Evolutionary conservation across 1,140 invertebrate species (phyloP), one percentile per base, ranked within the genome.

Genomic region (Drosophila rhopaloa): DNA sequence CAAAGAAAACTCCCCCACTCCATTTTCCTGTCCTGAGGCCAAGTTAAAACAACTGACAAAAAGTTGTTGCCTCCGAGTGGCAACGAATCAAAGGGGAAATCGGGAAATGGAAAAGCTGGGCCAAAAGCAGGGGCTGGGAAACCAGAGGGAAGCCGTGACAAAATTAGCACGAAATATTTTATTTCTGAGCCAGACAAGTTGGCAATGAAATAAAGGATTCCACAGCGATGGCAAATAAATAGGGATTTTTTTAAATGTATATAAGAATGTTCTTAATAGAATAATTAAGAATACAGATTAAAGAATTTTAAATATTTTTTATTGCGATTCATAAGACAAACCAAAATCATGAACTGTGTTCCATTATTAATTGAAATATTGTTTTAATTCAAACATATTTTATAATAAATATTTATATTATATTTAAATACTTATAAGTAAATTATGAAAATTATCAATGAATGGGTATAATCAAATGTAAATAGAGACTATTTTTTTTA

Each of bases 81-180:
- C 47, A 63, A 47, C 48, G 67, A 55, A 56, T 71, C 55, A 66
- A 68, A 37, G 63, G 67, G 63, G 63, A 40, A 70, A 54, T 58
- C 54, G 37, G 60, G 8, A 57, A 32, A 60, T 76, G 38, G 40
- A 47, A 40, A 74, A 11, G 10, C 51, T 19, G 50, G 5, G 29
- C 5, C 5, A 32, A 32, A 8, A 32, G 9, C 4, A n/a, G 11
- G 5, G 14, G 37, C 1, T 1, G 32, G 11, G 13, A 51, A 51
- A 35, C 8, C 47, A 9, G 55, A 10, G 37, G 16, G 40, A 51
- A 56, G 47, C 47, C 43, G 70, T 88, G 79, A 86, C 83, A 65
- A 88, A 83, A 86, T 86, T 86, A 88, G 79, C 79, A 88, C 79
- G 77, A 76, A 83, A 86, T 81, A 81, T 82, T 86, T 86, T 79